A percentile compares a stretch with the other conserved stretches of the same genome.
Evolutionary conservation across 2,113 vertebrate species (phyloP).

Genomic region (Neolamprologus sp.): DNA sequence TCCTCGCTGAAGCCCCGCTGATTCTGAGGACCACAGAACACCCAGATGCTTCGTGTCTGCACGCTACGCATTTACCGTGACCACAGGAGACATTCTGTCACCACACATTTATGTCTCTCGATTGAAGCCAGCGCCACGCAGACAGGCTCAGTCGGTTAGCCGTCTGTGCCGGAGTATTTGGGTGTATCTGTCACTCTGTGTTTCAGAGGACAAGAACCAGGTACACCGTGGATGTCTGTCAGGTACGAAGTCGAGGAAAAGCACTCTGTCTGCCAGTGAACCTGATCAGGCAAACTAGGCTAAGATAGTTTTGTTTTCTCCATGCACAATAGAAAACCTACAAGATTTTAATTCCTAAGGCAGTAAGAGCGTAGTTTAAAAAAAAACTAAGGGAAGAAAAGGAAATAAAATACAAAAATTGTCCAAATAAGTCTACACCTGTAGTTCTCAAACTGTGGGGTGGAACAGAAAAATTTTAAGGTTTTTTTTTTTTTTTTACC

Average conservation of each 20-base stretch:
- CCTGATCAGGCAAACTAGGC: neutral
- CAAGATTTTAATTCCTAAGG: neutral
- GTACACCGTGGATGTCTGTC: neutral
- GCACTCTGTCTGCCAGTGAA: neutral
- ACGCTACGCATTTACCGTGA: slow-evolving; percentile 13
- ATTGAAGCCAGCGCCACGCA: slow-evolving; percentile 4
- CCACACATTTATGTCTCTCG: slow-evolving; percentile 32
- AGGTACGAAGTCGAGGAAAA: neutral
- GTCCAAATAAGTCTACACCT: neutral
- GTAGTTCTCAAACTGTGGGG: neutral
- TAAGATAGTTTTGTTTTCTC: neutral
- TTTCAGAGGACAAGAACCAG: neutral
- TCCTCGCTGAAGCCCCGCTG: slow-evolving; percentile 6
- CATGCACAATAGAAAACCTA: neutral
- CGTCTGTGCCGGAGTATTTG: neutral
- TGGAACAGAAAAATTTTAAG: neutral
- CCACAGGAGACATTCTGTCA: slow-evolving; percentile 43
- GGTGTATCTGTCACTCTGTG: neutral
- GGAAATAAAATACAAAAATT: neutral
- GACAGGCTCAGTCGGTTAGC: neutral
- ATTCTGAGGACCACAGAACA: slow-evolving; percentile 2
- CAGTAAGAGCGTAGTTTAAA: rapidly evolving
- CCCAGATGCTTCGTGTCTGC: slow-evolving; percentile 52
- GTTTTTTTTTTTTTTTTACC: rapidly evolving
- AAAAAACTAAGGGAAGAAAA: neutral